Conservation (phyloP, 1,140 invertebrate genomes). For the Gonatopus flavifemur region DNA sequence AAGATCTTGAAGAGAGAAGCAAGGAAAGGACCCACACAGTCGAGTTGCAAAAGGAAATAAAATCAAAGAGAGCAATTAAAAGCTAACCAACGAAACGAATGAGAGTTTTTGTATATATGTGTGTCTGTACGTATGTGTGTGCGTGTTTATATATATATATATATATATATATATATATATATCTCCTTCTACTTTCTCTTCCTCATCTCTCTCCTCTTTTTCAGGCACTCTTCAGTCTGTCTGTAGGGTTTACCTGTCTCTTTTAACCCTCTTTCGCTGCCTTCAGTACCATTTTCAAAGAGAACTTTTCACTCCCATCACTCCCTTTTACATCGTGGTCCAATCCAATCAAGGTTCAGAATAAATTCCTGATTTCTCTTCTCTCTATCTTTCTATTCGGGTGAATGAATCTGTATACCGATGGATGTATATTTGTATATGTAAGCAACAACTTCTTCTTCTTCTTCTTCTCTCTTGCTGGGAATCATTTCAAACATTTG, state of each 20-base stretch:
- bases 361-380: no score
- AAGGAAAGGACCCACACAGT: slow-evolving; percentile 16
- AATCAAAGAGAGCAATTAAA: slow-evolving; percentile 37
- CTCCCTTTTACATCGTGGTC: slow-evolving; percentile 29
- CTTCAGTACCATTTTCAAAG: slow-evolving; percentile 10
- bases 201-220: background rate
- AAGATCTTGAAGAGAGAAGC: no score
- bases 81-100: slow-evolving; percentile 20
- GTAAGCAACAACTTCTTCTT: no score
- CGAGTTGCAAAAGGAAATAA: slow-evolving; percentile 26
- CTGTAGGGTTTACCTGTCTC: slow-evolving; percentile 8
- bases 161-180: no score
- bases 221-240: background rate
- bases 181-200: slow-evolving; percentile 7
- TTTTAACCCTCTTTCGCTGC: slow-evolving; percentile 10
- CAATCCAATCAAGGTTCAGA: slow-evolving; percentile 36
- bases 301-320: no score
- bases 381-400: background rate
- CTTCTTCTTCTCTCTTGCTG: slow-evolving; percentile 36
- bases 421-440: background rate
- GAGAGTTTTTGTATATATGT: no score
- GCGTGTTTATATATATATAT: no score
- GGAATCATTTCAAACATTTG: slow-evolving; percentile 36
- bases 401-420: background rate
- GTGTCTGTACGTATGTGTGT: no score